Conservation (phyloP, 2,888 invertebrate species). For the Lamproptera curius region DNA sequence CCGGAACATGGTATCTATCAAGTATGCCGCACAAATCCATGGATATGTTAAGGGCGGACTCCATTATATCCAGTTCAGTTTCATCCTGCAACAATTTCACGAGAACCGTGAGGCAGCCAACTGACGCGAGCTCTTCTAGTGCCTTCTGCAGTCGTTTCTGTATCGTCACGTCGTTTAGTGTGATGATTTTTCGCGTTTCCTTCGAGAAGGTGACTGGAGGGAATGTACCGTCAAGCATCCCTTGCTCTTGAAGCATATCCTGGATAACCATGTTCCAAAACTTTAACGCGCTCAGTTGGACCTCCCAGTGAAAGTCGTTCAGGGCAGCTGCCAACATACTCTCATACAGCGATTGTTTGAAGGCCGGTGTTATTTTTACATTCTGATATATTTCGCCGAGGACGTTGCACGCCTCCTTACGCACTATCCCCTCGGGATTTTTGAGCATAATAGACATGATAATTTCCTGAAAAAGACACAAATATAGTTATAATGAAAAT, state of each 20-base stretch:
- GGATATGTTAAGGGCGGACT: conserved; percentile 76
- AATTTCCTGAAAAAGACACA: conserved; percentile 56
- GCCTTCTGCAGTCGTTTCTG: conserved; percentile 81
- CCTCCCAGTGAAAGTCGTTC: conserved; percentile 90
- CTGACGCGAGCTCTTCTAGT: conserved; percentile 81
- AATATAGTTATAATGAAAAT: too few relatives aligned
- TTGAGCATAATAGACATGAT: conserved; percentile 68
- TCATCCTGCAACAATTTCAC: conserved; percentile 82
- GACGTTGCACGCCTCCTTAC: conserved; percentile 84
- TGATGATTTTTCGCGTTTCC: conserved; percentile 87
- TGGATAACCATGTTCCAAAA: conserved; percentile 86
- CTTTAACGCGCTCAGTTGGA: conserved; percentile 82
- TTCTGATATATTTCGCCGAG: conserved; percentile 82
- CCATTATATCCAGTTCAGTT: conserved; percentile 84
- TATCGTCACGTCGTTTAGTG: conserved; percentile 82
- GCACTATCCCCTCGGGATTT: conserved; percentile 87
- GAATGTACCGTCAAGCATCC: conserved; percentile 90
- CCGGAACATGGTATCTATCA: conserved; percentile 73
- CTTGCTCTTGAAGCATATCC: conserved; percentile 83
- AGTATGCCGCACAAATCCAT: conserved; percentile 74
- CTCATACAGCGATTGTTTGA: conserved; percentile 77
- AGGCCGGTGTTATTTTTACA: conserved; percentile 75
- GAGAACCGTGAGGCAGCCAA: conserved; percentile 84
- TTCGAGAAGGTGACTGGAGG: conserved; percentile 89
- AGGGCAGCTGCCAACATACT: conserved; percentile 83